These are phyloP conservation scores for Scomberomorus guttatus DNA, from an alignment of 2,797 vertebrate genomes.

Conservation along the genomic window DNA sequence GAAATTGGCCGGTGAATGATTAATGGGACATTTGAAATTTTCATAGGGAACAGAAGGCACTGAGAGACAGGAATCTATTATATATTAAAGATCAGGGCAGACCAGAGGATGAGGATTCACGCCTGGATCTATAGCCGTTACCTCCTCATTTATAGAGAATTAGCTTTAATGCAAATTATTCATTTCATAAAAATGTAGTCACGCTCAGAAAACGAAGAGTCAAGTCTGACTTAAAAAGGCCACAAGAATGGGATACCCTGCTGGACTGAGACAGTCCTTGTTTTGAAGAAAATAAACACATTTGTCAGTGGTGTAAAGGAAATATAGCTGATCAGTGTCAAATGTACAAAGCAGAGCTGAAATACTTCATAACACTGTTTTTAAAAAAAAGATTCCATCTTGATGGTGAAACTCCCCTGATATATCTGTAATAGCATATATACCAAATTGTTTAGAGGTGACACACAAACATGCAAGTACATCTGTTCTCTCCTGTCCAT, in stretches of 20 bases:
- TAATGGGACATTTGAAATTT: conserved; percentile 75
- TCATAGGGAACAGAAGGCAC: conserved; percentile 63
- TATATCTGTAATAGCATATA: conserved; percentile 29
- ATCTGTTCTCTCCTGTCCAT: conserved; percentile 37
- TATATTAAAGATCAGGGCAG: conserved; percentile 66
- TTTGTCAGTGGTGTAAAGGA: conserved; percentile 18
- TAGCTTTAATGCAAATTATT: conserved; percentile 31
- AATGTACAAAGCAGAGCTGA: conserved; percentile 26
- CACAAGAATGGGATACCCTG: background rate
- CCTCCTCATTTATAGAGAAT: conserved; percentile 33
- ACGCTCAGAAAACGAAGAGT: background rate
- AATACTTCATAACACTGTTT: conserved; percentile 13
- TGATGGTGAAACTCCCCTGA: conserved; percentile 25
- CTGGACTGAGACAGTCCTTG: background rate
- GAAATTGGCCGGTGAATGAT: conserved; percentile 80
- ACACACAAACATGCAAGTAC: conserved; percentile 2
- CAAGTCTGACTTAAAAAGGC: conserved; percentile 1
- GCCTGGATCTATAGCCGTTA: conserved; percentile 15
- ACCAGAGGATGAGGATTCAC: conserved; percentile 36
- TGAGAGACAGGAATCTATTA: conserved; percentile 65
- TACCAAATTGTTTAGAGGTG: background rate
- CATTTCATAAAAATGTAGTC: conserved; percentile 1
- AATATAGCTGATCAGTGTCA: conserved; percentile 9
- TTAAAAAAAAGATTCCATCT: conserved; percentile 7
- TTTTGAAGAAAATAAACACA: conserved; percentile 27